These are phyloP conservation scores for Centropus bengalensis DNA, from an alignment of 2,113 vertebrate species.

Conservation along the genomic window DNA sequence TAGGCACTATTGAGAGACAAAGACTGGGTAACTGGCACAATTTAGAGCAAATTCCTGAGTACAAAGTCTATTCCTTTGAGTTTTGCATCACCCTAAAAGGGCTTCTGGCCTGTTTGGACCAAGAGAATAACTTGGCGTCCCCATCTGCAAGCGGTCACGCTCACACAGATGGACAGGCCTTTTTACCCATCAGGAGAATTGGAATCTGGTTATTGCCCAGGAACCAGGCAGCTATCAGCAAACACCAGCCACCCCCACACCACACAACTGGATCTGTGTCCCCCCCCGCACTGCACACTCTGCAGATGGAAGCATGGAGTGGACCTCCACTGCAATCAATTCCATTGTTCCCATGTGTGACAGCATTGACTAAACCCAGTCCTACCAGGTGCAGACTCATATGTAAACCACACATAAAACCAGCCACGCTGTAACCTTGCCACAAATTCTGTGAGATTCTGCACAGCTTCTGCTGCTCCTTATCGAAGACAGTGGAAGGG, in stretches of 20 bases:
- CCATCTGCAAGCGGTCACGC: background rate
- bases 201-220: background rate
- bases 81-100: background rate
- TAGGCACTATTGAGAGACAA: background rate
- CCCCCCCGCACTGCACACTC: background rate
- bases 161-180: background rate
- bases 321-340: background rate
- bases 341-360: background rate
- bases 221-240: background rate
- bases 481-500: constrained; percentile 48
- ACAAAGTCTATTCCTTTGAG: background rate
- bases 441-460: constrained; percentile 22
- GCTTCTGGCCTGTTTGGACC: background rate
- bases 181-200: background rate
- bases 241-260: background rate
- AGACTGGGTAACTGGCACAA: background rate
- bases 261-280: background rate
- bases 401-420: constrained; percentile 10
- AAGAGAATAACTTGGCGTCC: background rate
- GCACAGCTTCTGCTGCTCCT: constrained; percentile 30
- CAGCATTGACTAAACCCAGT: background rate
- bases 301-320: background rate
- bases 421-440: constrained; percentile 24
- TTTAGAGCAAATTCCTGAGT: background rate
- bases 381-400: background rate